phyloP scores from a whole-genome alignment of 53 echinoderm and acorn worm genomes.

The Patiria pectinifera region DNA sequence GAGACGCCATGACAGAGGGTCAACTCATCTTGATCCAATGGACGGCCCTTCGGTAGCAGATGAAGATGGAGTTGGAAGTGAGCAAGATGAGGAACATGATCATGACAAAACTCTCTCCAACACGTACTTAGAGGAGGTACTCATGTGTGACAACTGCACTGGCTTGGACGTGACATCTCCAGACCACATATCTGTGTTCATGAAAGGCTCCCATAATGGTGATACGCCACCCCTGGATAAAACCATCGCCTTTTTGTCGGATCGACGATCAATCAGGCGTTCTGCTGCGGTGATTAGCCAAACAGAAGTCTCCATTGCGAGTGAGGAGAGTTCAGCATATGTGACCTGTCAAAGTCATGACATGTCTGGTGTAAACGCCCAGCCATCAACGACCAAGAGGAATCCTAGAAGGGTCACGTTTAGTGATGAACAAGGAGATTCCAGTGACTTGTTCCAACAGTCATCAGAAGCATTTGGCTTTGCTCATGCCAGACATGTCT shows the following conservation, averaged over 20 bases:
- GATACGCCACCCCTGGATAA: constrained; percentile 44
- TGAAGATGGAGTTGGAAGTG: neutral
- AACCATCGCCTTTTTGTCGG: neutral
- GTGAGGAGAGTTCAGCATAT: constrained; percentile 35
- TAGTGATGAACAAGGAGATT: neutral
- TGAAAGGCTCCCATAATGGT: constrained; percentile 54
- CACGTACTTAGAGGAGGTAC: constrained; percentile 29
- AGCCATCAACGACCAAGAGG: neutral
- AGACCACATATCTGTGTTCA: constrained; percentile 77
- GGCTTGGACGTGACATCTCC: constrained; percentile 94
- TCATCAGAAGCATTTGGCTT: neutral
- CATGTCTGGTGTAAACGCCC: neutral
- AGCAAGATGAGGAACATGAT: neutral
- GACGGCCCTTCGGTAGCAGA: neutral
- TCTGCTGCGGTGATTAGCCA: neutral
- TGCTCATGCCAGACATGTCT: neutral
- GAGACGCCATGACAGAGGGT: neutral
- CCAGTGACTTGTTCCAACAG: neutral
- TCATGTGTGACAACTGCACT: constrained; percentile 41
- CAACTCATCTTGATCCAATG: neutral
- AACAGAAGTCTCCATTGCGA: neutral
- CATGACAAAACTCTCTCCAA: constrained; percentile 21
- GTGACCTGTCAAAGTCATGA: constrained; percentile 47
- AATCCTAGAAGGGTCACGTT: constrained; percentile 31
- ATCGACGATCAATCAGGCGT: constrained; percentile 9